Evolutionary conservation across 1,140 invertebrate species (phyloP).

Genomic region (Pemphigus obesinymphae): DNA sequence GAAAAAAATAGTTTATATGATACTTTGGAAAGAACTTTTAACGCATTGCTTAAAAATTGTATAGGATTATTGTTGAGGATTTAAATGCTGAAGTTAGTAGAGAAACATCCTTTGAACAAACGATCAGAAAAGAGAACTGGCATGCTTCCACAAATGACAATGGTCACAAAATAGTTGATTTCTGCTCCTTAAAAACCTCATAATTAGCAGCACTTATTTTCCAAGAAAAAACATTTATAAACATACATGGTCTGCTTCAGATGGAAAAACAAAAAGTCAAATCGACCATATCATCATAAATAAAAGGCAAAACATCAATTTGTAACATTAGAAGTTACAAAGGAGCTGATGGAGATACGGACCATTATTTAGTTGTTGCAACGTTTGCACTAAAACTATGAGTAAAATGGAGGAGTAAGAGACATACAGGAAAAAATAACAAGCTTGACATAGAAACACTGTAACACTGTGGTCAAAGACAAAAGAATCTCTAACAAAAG

Average conservation of each 20-base stretch:
- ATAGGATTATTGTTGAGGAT: not conserved
- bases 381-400: slow-evolving; percentile 3
- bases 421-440: not conserved
- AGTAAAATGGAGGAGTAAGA: too few species aligned
- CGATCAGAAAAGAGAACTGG: too few species aligned
- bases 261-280: too few species aligned
- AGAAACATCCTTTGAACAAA: not conserved
- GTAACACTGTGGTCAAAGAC: not conserved
- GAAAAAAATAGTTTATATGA: not conserved
- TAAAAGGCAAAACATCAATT: too few species aligned
- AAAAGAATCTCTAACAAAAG: too few species aligned
- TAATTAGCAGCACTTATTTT: not conserved
- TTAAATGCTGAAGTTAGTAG: not conserved
- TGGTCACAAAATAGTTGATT: not conserved
- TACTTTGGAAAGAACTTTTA: not conserved
- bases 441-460: not conserved
- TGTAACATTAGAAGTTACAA: too few species aligned
- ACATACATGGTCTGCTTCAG: too few species aligned
- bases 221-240: too few species aligned
- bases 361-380: too few species aligned
- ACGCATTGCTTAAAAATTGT: not conserved
- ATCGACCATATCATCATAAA: too few species aligned
- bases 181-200: not conserved
- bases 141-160: not conserved
- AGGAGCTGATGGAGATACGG: too few species aligned